Base-by-base conservation (phyloP, 2,888 invertebrate species). In the Cheilosia scutellata region DNA sequence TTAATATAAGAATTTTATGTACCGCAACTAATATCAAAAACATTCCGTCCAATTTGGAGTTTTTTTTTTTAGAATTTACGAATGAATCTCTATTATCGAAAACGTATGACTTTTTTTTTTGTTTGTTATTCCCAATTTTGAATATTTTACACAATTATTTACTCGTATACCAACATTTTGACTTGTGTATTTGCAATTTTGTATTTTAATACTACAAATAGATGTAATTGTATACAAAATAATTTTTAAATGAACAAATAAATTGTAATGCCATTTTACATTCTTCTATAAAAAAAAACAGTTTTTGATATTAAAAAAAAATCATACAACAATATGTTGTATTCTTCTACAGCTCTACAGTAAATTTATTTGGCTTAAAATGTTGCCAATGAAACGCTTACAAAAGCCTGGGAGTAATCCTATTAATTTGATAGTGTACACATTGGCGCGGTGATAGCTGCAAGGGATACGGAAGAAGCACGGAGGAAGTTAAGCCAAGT, bases 191-290 rank as follows among this genome's bases (percentile, higher is more conserved):
- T 53, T 66, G 31, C 40, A 71, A 49, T 72, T 82, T 75, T 71
- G 44, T 79, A 65, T 63, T 74, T 57, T 62, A 57, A 70, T 74
- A 78, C 62, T 16, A 83, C 33, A 44, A 75, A 60, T 58, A 74
- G 40, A 44, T 60, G 58, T 72, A 57, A 76, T 55, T 76, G 55
- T 70, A 63, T 63, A 74, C 37, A 57, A 57, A 57, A 47, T 70
- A 57, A n/a, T 31, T 25, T 63, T 62, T 66, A 3, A 37, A 37
- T 6, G 16, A 47, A 47, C 47, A 78, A 82, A 47, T 70, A 75
- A 44, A 78, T 33, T 74, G 16, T 71, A 77, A 84, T 71, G 75
- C 75, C 70, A 84, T 84, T 84, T 84, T 72, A 78, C 60, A 78
- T 9, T 60, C 20, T 75, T 75, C 62, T 71, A 27, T 71, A 37